A percentile compares a stretch with the other conserved stretches of the same genome.
These are phyloP conservation scores for Pocillopora meandrina DNA, from an alignment of 92 coral and sea anemone species.

Conservation along the genomic window DNA sequence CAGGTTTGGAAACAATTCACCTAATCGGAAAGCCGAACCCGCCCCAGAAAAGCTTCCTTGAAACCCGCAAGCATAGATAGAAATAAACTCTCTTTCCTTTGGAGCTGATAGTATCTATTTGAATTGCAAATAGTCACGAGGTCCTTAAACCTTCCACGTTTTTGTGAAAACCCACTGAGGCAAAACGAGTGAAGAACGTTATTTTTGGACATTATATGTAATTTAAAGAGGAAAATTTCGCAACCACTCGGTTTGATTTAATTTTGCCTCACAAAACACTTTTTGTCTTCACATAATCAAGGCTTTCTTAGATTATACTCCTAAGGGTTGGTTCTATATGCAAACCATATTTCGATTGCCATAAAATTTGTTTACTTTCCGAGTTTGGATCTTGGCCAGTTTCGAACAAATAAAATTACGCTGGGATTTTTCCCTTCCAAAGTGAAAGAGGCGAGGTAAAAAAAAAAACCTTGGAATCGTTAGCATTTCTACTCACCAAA, in stretches of 20 bases:
- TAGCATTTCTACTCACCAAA: slow-evolving; percentile 72
- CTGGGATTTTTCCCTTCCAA: slow-evolving; percentile 26
- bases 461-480: background rate
- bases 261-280: background rate
- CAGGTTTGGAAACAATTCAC: background rate
- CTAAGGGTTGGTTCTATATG: background rate
- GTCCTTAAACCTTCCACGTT: background rate
- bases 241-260: background rate
- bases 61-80: background rate
- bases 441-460: background rate
- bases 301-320: background rate
- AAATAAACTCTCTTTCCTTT: background rate
- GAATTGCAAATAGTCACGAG: slow-evolving; percentile 2
- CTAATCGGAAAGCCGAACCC: background rate
- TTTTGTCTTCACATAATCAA: background rate
- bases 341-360: background rate
- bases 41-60: background rate
- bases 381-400: slow-evolving; percentile 5
- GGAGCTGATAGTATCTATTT: background rate
- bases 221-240: background rate
- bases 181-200: background rate
- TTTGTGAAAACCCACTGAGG: background rate
- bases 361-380: background rate
- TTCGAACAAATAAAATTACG: background rate
- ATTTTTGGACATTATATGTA: slow-evolving; percentile 5